phyloP scores from a whole-genome alignment of 2,797 vertebrate species.

The Nasua narica region DNA sequence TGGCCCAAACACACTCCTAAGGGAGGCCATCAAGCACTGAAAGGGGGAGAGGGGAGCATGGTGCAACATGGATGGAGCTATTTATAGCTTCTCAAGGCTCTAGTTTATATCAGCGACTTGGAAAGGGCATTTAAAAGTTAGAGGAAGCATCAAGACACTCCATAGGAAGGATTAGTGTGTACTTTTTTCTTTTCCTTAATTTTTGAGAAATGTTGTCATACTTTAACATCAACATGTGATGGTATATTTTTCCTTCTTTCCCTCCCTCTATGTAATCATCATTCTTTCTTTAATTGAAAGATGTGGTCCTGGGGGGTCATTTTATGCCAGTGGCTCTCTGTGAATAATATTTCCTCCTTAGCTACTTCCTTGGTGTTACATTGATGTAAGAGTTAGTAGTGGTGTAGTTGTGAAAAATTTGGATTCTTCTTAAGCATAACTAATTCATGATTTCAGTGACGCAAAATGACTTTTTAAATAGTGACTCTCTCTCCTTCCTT shows the following conservation, averaged over 20 bases:
- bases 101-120: neutral
- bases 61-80: neutral
- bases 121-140: slow-evolving; percentile 58
- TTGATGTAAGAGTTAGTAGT: neutral
- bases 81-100: slow-evolving; percentile 33
- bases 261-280: neutral
- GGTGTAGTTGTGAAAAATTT: neutral
- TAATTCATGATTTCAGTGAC: neutral
- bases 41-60: neutral
- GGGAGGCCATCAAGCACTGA: neutral
- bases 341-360: neutral
- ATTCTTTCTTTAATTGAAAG: neutral
- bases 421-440: neutral
- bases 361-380: neutral
- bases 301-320: neutral
- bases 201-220: neutral
- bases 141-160: neutral
- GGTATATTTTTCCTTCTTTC: neutral
- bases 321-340: neutral
- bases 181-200: neutral
- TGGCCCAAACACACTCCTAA: slow-evolving; percentile 42
- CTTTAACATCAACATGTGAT: neutral
- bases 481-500: no score
- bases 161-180: neutral
- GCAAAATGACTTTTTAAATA: neutral